Evolutionary conservation across 2,797 vertebrate genomes (phyloP).

Genomic region (Rhynchonycteris naso): DNA sequence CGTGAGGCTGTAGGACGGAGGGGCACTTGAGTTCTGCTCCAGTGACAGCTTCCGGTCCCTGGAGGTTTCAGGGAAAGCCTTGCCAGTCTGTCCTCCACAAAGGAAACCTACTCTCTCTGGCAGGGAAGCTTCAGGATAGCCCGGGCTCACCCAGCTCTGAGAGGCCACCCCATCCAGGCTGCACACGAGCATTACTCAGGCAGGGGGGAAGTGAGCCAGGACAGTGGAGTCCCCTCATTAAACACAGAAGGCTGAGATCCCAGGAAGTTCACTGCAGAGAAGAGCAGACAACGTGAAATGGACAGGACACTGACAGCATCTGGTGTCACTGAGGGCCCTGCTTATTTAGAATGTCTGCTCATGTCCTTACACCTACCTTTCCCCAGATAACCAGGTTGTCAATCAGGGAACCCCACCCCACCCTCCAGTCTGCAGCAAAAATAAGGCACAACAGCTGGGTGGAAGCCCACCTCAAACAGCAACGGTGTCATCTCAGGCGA

Average conservation of each 20-base stretch:
- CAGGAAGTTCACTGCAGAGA: neutral
- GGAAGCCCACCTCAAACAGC: neutral
- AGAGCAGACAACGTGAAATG: neutral
- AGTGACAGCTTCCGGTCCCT: neutral
- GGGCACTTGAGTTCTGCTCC: neutral
- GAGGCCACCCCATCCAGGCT: accelerated
- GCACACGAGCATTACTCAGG: neutral
- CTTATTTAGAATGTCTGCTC: neutral
- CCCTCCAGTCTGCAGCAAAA: neutral
- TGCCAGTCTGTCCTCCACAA: neutral
- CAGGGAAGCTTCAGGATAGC: accelerated
- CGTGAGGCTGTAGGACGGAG: neutral
- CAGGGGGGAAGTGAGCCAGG: neutral
- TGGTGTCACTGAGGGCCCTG: accelerated
- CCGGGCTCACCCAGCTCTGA: neutral
- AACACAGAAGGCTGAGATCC: neutral
- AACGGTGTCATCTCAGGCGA: too few relatives aligned
- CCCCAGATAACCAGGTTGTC: neutral
- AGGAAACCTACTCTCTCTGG: neutral
- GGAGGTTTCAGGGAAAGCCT: neutral
- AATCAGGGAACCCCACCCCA: neutral
- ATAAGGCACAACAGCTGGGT: neutral
- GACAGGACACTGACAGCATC: neutral
- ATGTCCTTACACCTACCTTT: accelerated
- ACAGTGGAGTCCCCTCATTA: accelerated